A percentile compares a stretch with the other conserved stretches of the same genome.
These are phyloP conservation scores for Hypsopygia costalis DNA, from an alignment of 2,888 invertebrate species.

Conservation along the genomic window DNA sequence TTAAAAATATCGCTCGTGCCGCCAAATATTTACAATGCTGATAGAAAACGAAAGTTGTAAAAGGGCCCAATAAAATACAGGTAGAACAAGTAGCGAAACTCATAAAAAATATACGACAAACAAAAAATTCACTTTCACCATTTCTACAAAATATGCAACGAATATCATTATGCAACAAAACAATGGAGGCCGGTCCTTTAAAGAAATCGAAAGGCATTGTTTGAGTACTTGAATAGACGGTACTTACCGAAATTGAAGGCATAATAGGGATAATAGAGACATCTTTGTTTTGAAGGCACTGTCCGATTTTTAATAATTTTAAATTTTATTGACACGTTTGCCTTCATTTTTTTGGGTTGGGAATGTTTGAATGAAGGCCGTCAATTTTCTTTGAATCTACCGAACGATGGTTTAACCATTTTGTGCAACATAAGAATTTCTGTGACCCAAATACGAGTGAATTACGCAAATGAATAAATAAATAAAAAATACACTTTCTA, in stretches of 20 bases:
- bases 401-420: too few relatives aligned
- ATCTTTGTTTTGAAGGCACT: too few relatives aligned
- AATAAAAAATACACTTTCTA: too few relatives aligned
- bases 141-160: slow-evolving; percentile 32
- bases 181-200: slow-evolving; percentile 7
- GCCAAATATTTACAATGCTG: background rate
- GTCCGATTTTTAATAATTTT: too few relatives aligned
- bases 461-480: too few relatives aligned
- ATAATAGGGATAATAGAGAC: background rate
- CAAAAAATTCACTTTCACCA: slow-evolving; percentile 54
- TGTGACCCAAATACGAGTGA: too few relatives aligned
- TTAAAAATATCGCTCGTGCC: too few relatives aligned
- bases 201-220: slow-evolving; percentile 4
- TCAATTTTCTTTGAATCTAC: too few relatives aligned
- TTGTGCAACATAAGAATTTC: too few relatives aligned
- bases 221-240: background rate
- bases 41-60: slow-evolving; percentile 20
- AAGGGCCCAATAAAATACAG: slow-evolving; percentile 30
- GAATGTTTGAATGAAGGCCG: too few relatives aligned
- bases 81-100: slow-evolving; percentile 43
- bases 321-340: too few relatives aligned
- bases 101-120: slow-evolving; percentile 32
- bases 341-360: too few relatives aligned
- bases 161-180: slow-evolving; percentile 16
- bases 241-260: background rate